Evolutionary conservation across 2,888 invertebrate genomes (phyloP), one percentile per base, ranked within the genome.

Genomic region (Lucinisca nassula): DNA sequence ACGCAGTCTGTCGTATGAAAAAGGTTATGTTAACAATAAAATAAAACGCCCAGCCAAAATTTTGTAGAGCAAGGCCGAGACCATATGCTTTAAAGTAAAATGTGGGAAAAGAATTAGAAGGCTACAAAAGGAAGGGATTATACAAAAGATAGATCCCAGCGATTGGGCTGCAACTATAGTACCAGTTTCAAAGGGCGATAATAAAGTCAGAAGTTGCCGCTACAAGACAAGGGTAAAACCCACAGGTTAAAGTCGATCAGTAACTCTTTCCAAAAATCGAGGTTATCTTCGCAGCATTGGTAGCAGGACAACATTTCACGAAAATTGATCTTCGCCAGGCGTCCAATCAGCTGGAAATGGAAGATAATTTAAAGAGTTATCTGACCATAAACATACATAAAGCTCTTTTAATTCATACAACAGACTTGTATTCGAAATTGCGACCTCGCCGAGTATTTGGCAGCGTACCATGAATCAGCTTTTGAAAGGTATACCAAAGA

Each of bases 181-280:
- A 32, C 49, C 72, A 6, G 76, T 79, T 32, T 58, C 80, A 17
- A 85, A 88, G 67, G n/a, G 24, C 35, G 51, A 67, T 35, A 74
- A 85, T 30, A 30, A 37, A n/a, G 79, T 92, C 30, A 61, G 89
- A n/a, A 81, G 92, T n/a, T 92, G 86, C 75, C 76, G 88, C 76
- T 92, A 82, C 51, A 88, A 87, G 45, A 78, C 86, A 12, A 90
- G 89, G 0, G 82, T 92, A 30, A 92, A 90, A 35, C 67, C 85
- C 84, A 38, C 81, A 91, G 45, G 76, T 94, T 12, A 79, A 90
- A 58, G 84, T 92, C 35, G 93, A 93, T 38, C 91, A 93, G 49
- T 84, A 89, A 70, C 84, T 73, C 80, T 82, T 93, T 81, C 86
- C 78, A 85, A 89, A 82, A 82, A 87, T 79, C 74, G 79, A 87